Conservation (phyloP, 2,888 invertebrate genomes). For the Kuschelorhynchus macadamiae region DNA sequence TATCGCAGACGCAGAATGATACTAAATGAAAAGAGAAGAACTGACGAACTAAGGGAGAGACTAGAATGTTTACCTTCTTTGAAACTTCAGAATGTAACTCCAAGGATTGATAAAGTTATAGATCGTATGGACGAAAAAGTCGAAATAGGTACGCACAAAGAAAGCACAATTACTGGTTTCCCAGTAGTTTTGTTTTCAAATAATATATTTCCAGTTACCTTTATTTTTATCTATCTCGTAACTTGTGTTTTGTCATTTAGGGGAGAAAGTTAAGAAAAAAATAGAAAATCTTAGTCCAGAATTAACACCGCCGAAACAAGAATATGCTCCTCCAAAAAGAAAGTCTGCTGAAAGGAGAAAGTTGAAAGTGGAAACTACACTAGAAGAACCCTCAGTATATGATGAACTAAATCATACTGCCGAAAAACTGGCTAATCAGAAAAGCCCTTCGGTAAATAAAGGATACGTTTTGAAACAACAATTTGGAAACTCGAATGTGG, state of each 20-base stretch:
- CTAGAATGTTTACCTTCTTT: neutral
- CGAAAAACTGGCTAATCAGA: neutral
- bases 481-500: neutral
- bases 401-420: constrained; percentile 16
- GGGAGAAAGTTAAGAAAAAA: constrained; percentile 12
- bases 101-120: constrained; percentile 11
- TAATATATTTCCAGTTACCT: too few relatives aligned
- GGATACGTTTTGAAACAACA: neutral
- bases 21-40: neutral
- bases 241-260: too few relatives aligned
- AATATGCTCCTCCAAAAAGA: neutral
- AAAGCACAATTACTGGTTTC: too few relatives aligned
- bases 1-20: neutral
- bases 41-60: neutral
- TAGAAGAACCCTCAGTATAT: neutral
- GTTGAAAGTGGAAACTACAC: neutral
- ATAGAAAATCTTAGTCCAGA: constrained; percentile 6
- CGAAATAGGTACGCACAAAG: constrained; percentile 18
- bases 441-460: neutral
- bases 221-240: too few relatives aligned
- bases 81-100: neutral
- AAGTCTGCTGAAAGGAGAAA: neutral
- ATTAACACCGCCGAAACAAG: neutral
- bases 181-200: too few relatives aligned
- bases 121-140: constrained; percentile 20